Percentiles rank a stretch among this genome's conserved stretches.
Evolutionary conservation across 2,888 invertebrate species (phyloP).

Genomic region (Ashinkailepas kermadecensis): DNA sequence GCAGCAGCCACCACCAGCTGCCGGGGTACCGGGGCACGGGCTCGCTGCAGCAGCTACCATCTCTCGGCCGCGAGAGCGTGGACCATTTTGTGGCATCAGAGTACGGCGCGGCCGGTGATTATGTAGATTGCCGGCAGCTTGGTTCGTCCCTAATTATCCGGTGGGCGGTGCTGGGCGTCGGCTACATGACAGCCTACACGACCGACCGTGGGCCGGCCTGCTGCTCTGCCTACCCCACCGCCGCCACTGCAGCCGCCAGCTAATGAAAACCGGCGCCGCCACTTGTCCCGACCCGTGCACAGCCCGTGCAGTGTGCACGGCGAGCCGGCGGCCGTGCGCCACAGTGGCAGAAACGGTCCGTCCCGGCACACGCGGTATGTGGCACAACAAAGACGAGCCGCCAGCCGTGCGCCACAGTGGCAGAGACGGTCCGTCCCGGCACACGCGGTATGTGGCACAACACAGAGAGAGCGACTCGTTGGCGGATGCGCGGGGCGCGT

Average conservation of each 20-base stretch:
- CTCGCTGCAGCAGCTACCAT: too few species aligned
- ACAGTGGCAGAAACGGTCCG: too few species aligned
- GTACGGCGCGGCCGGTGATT: neutral
- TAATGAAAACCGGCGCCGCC: neutral
- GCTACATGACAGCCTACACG: constrained; percentile 9
- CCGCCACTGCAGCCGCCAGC: neutral
- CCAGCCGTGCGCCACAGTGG: too few species aligned
- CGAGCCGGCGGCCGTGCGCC: neutral
- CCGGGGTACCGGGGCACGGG: too few species aligned
- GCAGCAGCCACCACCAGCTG: too few species aligned
- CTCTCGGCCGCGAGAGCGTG: neutral
- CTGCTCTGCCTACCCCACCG: neutral
- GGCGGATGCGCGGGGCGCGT: too few species aligned
- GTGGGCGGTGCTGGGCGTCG: constrained; percentile 8
- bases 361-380: too few species aligned
- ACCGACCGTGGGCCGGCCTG: neutral
- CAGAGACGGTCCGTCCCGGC: too few species aligned
- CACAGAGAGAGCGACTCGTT: too few species aligned
- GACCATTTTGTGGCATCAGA: neutral
- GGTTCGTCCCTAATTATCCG: neutral
- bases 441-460: too few species aligned
- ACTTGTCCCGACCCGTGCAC: neutral
- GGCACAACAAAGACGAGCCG: too few species aligned
- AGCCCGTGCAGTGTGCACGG: neutral
- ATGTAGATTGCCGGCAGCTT: neutral